Base-by-base conservation (phyloP, 92 coral and sea anemone genomes). In the Desmophyllum pertusum region DNA sequence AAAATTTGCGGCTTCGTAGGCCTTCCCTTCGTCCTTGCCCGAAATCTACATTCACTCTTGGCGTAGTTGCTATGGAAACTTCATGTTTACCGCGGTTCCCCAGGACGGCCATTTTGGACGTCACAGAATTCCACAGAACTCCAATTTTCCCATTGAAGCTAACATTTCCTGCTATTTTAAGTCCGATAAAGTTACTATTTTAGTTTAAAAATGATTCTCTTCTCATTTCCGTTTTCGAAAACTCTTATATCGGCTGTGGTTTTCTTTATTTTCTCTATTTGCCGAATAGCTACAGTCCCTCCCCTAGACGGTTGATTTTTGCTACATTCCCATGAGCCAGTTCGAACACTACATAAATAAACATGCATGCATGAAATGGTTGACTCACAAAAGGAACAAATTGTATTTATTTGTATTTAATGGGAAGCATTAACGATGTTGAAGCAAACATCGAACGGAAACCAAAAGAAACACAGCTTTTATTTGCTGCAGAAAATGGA, bases 401-500 rank as follows among this genome's bases (percentile, higher is more conserved):
- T 59, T n/a, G n/a, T n/a, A n/a, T n/a, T 81, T 35, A 25, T 38
- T 62, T 53, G 23, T 43, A 17, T 52, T 81, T 21, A 43, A 94
- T 94, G 98, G 98, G 98, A 31, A 94, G 92, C 55, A 78, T 92
- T 21, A 87, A 83, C 76, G 86, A 89, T 65, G 51, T 89, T 10
- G 93, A 94, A 55, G 76, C 86, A 10, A 83, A 69, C 37, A 84
- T 92, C 38, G 86, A 83, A 61, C 88, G 83, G 77, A 89, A 88
- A 65, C 93, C 98, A 45, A 87, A 81, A 81, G 90, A 84, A 73
- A 55, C 83, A 18, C 98, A 94, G 74, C 90, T 94, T 23, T 75
- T 94, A 35, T 85, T 76, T 71, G 95, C 95, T 0, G 95, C 98
- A 14, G 95, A 94, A 57, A 92, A 90, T 25, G 98, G 98, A 29